phyloP scores from a whole-genome alignment of 2,113 vertebrate species.

The Nematolebias whitei region DNA sequence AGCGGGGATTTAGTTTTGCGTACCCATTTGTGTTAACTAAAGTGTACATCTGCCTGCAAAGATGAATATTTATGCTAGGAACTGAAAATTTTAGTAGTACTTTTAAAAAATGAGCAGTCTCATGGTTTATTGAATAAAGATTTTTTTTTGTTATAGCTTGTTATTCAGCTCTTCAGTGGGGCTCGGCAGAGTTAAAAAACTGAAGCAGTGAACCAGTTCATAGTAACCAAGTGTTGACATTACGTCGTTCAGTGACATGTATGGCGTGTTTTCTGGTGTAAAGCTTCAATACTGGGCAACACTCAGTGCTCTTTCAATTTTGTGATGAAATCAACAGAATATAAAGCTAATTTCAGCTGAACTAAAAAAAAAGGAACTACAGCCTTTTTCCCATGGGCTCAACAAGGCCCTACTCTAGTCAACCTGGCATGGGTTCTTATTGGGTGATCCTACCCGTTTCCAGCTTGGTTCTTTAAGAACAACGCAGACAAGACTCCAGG shows the following conservation, averaged over 20 bases:
- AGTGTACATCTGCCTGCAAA: slow-evolving; percentile 3
- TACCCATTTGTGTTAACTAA: neutral
- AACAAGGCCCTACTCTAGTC: too few relatives aligned
- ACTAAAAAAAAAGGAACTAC: neutral
- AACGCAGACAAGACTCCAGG: too few relatives aligned
- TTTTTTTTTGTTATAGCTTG: too few relatives aligned
- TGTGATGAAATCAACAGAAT: neutral
- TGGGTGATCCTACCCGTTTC: too few relatives aligned
- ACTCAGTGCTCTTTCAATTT: neutral
- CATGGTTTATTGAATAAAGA: too few relatives aligned
- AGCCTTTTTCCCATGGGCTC: too few relatives aligned
- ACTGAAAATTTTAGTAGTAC: neutral
- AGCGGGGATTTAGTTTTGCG: neutral
- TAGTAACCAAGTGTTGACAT: neutral
- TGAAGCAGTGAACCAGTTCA: neutral
- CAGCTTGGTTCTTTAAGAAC: too few relatives aligned
- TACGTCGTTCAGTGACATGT: neutral
- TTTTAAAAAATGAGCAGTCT: too few relatives aligned
- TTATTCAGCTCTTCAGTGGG: neutral
- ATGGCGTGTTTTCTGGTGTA: too few relatives aligned
- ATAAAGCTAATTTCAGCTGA: neutral
- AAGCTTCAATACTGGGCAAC: neutral
- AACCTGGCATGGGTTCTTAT: too few relatives aligned
- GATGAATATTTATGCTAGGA: neutral
- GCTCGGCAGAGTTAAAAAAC: neutral